These are phyloP conservation scores for Drosophila incognita DNA, from an alignment of 2,888 invertebrate species.

Conservation along the genomic window DNA sequence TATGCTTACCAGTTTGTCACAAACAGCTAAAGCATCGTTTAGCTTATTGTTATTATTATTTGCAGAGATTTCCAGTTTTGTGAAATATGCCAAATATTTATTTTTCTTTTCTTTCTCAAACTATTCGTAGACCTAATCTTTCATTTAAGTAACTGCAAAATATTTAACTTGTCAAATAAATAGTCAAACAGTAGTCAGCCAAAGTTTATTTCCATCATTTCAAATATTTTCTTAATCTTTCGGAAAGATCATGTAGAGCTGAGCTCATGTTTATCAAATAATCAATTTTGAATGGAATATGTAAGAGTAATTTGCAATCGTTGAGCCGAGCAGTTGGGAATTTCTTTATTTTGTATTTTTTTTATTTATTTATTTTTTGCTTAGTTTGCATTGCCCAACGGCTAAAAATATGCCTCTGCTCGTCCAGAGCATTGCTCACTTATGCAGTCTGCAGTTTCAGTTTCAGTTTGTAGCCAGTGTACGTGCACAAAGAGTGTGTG, in stretches of 20 bases:
- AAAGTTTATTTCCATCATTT: background rate
- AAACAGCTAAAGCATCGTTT: background rate
- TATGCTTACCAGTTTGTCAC: slow-evolving; percentile 6
- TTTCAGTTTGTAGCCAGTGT: slow-evolving; percentile 24
- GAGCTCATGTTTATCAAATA: background rate
- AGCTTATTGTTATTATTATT: background rate
- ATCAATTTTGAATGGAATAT: background rate
- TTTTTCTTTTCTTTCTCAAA: no score
- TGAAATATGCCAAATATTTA: background rate
- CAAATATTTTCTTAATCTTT: background rate
- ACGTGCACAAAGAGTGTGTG: background rate
- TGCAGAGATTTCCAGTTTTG: background rate
- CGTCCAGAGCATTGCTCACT: slow-evolving; percentile 25
- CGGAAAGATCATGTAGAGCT: background rate
- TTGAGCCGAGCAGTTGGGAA: background rate
- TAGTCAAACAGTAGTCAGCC: background rate
- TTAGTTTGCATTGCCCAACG: slow-evolving; percentile 38
- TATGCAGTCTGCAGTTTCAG: slow-evolving; percentile 52
- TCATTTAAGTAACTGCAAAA: background rate
- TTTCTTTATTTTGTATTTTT: background rate
- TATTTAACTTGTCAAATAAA: background rate
- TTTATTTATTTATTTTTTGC: slow-evolving; percentile 7
- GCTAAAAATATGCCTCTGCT: slow-evolving; percentile 46
- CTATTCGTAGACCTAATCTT: background rate
- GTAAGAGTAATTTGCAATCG: slow-evolving; percentile 27